Base-by-base conservation (phyloP, 2,888 invertebrate species). In the Pardosa pseudoannulata region DNA sequence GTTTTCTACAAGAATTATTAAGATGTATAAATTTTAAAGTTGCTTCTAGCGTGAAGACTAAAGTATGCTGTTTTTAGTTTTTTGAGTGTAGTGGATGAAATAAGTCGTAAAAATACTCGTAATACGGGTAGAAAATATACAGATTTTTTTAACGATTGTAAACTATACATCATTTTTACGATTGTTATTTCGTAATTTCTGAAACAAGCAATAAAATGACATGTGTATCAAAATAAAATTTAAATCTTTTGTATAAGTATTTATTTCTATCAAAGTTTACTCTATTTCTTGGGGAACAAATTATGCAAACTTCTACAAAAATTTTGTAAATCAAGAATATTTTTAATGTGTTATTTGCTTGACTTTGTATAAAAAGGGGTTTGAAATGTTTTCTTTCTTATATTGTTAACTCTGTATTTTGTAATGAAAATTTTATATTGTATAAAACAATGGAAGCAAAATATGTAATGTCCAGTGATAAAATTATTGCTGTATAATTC, bases 301-400 rank as follows among this genome's bases (percentile, higher is more conserved):
- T 79, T 46, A 65, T 39, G 56, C 56, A 56, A 62, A 56, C 62
- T 79, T 31, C 36, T 62, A 71, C 27, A 28, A 67, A 64, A 71
- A 7, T 41, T 79, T 71, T 70, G n/a, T 64, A 64, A 71, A 79
- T 62, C 64, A 71, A 79, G 64, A 79, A 7, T 71, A 71, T 71
- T 64, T 79, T 71, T 79, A 64, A 28, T 41, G 71, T 56, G 56
- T 23, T 56, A 23, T 19, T 56, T 56, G 1, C 19, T 56, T 56
- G 23, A 5, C 1, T 56, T 56, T 56, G 56, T 56, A 56, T 23
- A 5, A 56, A 56, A 23, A 23, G 56, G 11, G 56, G 19, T 56
- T 19, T 6, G 16, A 16, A 56, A 56, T 23, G 56, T 23, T 56
- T 56, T 11, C 23, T 56, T 56, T 56, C 41, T 46, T 6, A 23